phyloP scores from a whole-genome alignment of 2,888 invertebrate genomes.

The Blomia tropicalis region DNA sequence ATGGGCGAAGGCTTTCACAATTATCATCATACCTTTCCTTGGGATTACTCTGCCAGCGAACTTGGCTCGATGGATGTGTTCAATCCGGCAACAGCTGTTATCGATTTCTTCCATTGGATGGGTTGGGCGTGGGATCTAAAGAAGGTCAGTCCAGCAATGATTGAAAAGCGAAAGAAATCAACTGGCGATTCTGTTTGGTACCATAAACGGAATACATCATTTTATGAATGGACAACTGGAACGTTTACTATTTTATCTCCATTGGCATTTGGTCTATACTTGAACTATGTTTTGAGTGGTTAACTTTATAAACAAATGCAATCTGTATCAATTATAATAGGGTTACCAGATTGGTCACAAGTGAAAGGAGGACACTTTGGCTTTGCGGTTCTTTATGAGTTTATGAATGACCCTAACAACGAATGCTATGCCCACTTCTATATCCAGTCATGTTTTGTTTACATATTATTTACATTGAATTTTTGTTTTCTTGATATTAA shows the following conservation, averaged over 20 bases:
- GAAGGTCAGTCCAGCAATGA: slow-evolving; percentile 1
- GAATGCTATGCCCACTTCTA: no score
- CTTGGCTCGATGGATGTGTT: neutral
- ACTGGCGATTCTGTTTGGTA: neutral
- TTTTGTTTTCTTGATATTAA: no score
- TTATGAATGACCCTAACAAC: no score
- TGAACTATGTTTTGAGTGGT: no score
- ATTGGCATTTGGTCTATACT: no score
- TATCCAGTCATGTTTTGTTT: no score
- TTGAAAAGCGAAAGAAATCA: neutral
- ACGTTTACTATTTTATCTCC: neutral
- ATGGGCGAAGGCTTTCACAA: slow-evolving; percentile 15
- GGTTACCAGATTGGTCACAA: no score
- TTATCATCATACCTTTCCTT: slow-evolving; percentile 10
- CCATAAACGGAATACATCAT: neutral
- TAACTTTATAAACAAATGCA: no score
- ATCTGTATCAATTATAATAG: no score
- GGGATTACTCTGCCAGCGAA: slow-evolving; percentile 1
- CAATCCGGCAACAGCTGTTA: slow-evolving; percentile 8
- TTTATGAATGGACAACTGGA: neutral
- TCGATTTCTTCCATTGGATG: slow-evolving; percentile 6
- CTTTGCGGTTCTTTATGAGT: no score
- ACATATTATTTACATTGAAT: no score
- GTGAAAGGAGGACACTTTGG: no score
- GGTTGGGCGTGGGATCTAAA: slow-evolving; percentile 14